Evolutionary conservation across 2,797 vertebrate genomes (phyloP).

Genomic region (Luscinia luscinia): DNA sequence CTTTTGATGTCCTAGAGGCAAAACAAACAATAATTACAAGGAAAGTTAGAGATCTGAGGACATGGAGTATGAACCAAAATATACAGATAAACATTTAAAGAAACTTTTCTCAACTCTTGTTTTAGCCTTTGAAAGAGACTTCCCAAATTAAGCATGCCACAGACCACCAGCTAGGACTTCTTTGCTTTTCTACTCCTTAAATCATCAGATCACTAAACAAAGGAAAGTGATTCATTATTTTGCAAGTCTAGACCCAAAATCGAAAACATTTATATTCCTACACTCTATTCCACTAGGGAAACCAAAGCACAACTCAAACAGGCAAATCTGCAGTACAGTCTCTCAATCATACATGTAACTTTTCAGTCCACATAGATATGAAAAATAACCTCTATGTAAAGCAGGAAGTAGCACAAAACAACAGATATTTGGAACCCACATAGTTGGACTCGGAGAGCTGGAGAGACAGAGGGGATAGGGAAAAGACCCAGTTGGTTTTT

Average conservation of each 20-base stretch:
- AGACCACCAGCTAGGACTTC: neutral
- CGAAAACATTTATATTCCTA: neutral
- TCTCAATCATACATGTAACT: neutral
- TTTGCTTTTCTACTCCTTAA: neutral
- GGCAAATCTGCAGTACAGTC: neutral
- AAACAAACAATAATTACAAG: neutral
- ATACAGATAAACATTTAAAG: neutral
- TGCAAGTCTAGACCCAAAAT: neutral
- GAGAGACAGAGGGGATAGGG: neutral
- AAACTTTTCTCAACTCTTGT: neutral
- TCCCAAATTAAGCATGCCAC: neutral
- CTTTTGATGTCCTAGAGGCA: neutral
- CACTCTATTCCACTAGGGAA: neutral
- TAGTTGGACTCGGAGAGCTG: fast-evolving
- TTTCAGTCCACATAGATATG: neutral
- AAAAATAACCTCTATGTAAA: neutral
- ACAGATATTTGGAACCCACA: neutral
- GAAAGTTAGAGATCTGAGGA: neutral
- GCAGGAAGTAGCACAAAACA: neutral
- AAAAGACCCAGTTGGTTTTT: neutral
- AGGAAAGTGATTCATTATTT: neutral
- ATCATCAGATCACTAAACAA: neutral
- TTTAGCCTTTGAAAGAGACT: neutral
- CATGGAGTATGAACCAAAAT: neutral
- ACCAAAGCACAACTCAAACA: neutral